These are phyloP conservation scores for Apostichopus japonicus DNA, from an alignment of 35 echinoderm and acorn worm genomes.

Conservation along the genomic window DNA sequence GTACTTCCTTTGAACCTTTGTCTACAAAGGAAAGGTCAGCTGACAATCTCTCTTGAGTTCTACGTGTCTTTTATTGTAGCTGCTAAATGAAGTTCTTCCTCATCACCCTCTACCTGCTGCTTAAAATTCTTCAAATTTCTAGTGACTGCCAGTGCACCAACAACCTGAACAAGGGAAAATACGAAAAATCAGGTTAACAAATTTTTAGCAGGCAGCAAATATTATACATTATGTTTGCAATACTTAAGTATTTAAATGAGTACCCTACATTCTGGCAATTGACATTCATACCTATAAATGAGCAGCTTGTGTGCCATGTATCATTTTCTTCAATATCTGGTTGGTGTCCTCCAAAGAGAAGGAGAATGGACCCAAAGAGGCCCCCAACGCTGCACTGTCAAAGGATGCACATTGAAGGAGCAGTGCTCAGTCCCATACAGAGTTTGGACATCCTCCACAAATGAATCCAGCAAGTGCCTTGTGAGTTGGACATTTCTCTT, in stretches of 20 bases:
- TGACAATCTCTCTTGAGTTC: background rate
- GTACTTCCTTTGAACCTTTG: background rate
- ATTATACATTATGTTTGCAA: too few species aligned
- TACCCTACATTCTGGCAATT: too few species aligned
- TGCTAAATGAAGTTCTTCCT: background rate
- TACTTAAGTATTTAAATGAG: too few species aligned
- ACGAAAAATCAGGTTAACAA: too few species aligned
- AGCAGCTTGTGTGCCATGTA: slow-evolving; percentile 34
- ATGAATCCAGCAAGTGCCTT: slow-evolving; percentile 34
- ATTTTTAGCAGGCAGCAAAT: too few species aligned
- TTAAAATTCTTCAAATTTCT: background rate
- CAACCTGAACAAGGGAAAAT: background rate
- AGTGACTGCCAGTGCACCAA: background rate
- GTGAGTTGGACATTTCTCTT: slow-evolving; percentile 14
- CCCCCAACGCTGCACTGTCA: slow-evolving; percentile 62
- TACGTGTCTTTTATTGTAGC: background rate
- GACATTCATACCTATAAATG: slow-evolving; percentile 2
- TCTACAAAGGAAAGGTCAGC: background rate
- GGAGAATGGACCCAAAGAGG: slow-evolving; percentile 62
- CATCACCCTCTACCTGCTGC: background rate
- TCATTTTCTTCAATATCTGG: slow-evolving; percentile 40
- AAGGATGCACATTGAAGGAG: slow-evolving; percentile 57
- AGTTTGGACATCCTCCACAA: slow-evolving; percentile 41
- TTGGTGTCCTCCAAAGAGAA: slow-evolving; percentile 66
- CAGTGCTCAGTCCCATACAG: slow-evolving; percentile 57